phyloP scores from a whole-genome alignment of 2,797 vertebrate genomes.

The Helarctos malayanus region DNA sequence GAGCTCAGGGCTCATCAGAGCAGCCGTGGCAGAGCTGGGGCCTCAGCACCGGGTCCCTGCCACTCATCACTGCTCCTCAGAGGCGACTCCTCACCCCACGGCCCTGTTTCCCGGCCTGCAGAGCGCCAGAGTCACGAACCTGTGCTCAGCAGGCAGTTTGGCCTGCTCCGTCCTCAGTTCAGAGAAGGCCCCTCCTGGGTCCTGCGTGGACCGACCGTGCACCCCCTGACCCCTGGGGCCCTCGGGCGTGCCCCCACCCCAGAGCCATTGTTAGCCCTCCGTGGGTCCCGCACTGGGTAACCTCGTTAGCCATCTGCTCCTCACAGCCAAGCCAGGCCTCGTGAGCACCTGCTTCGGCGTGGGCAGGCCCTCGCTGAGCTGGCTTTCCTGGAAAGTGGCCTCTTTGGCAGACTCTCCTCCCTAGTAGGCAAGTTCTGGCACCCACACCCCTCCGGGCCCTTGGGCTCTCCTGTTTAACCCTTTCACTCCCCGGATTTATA shows the following conservation, averaged over 20 bases:
- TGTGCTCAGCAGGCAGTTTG: background rate
- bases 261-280: background rate
- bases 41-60: accelerated
- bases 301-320: background rate
- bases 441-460: background rate
- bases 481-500: background rate
- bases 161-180: background rate
- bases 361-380: background rate
- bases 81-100: accelerated
- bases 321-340: background rate
- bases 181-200: background rate
- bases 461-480: background rate
- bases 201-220: background rate
- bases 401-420: background rate
- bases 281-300: background rate
- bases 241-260: background rate
- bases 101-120: background rate
- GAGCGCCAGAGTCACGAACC: background rate
- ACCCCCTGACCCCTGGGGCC: background rate
- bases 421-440: background rate
- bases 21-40: too few relatives aligned
- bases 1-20: background rate
- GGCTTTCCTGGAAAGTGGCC: conserved; percentile 10
- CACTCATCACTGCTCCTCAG: background rate
- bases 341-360: background rate